These are phyloP conservation scores for Eupristina koningsbergeri DNA, from an alignment of 1,140 invertebrate species.

Conservation along the genomic window DNA sequence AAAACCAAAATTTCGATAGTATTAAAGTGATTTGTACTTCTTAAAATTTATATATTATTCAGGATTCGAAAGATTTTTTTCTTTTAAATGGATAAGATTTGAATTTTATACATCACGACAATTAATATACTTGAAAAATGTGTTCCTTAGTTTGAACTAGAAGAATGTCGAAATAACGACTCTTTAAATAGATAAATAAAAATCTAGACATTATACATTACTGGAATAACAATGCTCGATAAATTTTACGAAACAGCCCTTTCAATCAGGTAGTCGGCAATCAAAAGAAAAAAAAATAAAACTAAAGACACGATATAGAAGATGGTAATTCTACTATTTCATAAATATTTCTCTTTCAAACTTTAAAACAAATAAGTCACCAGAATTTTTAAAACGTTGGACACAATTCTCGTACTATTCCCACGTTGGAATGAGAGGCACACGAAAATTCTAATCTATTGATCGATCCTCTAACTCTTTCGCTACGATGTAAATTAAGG, in stretches of 20 bases:
- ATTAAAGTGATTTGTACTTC: too few species aligned
- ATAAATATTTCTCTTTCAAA: slow-evolving; percentile 43
- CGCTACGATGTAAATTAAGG: slow-evolving; percentile 48
- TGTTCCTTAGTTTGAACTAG: neutral
- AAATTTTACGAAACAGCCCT: slow-evolving; percentile 33
- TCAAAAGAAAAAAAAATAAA: neutral
- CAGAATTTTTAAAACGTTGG: slow-evolving; percentile 5
- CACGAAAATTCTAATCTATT: slow-evolving; percentile 50
- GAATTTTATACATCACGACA: slow-evolving; percentile 24
- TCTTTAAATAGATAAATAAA: slow-evolving; percentile 38
- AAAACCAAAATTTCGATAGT: neutral
- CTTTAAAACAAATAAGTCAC: slow-evolving; percentile 50
- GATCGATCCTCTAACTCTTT: slow-evolving; percentile 47
- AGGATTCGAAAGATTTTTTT: neutral
- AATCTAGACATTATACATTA: slow-evolving; percentile 11
- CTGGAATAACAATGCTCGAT: slow-evolving; percentile 39
- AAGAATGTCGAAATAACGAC: slow-evolving; percentile 24
- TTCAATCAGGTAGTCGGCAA: slow-evolving; percentile 43
- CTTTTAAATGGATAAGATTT: neutral
- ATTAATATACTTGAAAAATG: slow-evolving; percentile 28
- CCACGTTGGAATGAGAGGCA: slow-evolving; percentile 25
- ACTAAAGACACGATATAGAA: neutral
- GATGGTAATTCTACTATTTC: slow-evolving; percentile 38
- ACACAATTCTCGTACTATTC: slow-evolving; percentile 15
- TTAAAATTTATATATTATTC: neutral